phyloP scores from a whole-genome alignment of 2,888 invertebrate genomes.

The Tachina grossa region DNA sequence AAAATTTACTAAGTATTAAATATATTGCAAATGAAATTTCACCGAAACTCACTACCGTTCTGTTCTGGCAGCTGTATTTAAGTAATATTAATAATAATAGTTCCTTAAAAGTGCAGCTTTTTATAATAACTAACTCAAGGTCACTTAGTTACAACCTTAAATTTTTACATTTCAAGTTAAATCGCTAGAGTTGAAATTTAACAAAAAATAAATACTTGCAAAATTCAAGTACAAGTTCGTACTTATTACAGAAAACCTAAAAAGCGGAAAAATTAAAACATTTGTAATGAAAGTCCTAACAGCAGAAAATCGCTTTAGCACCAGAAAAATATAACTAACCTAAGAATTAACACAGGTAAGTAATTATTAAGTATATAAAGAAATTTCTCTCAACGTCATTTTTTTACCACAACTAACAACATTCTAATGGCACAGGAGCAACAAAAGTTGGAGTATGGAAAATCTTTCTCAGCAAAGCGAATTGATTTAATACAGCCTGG shows the following conservation, averaged over 20 bases:
- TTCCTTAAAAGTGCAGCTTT: no score
- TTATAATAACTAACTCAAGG: no score
- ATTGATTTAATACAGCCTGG: neutral
- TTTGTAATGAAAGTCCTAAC: constrained; percentile 16
- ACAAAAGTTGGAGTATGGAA: constrained; percentile 39
- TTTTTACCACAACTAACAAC: constrained; percentile 48
- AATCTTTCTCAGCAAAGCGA: constrained; percentile 45
- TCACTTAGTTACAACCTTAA: no score
- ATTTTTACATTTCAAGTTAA: no score
- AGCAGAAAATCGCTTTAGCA: no score
- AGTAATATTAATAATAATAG: no score
- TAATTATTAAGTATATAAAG: constrained; percentile 69
- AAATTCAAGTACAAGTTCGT: no score
- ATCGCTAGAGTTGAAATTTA: no score
- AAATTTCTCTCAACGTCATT: constrained; percentile 66
- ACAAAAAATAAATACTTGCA: no score
- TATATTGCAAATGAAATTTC: neutral
- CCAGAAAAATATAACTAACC: constrained; percentile 44
- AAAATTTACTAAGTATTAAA: neutral
- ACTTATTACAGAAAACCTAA: neutral
- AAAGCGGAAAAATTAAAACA: neutral
- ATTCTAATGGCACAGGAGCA: constrained; percentile 34
- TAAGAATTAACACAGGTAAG: constrained; percentile 67
- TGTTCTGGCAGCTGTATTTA: no score
- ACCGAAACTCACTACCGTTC: no score